Evolutionary conservation across 2,888 invertebrate species (phyloP), one percentile per base, ranked within the genome.

Genomic region (Hedychridium roseum): DNA sequence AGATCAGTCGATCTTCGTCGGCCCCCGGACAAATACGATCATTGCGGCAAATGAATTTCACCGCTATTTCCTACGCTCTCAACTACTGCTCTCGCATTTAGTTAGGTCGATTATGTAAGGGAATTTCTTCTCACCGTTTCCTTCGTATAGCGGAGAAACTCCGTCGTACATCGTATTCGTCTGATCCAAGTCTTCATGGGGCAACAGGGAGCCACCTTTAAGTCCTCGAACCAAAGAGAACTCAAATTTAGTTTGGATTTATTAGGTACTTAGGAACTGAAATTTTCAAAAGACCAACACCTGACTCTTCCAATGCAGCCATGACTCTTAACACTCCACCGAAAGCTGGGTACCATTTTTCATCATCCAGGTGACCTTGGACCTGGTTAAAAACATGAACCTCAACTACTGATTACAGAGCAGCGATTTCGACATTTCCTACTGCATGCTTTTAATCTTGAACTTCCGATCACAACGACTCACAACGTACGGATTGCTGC

Each of bases 331-430:
- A 70, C 1, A 85, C 79, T 52, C 80, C 80, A 2, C 82, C 82
- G 4, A 85, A 79, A 2, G 81, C 85, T 2, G 85, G 78, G 62
- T 88, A 88, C 60, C 87, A 81, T 47, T 82, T 80, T 4, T 86
- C 85, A 60, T 88, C 86, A 37, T 80, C 80, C 12, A 88, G 78
- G 66, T 84, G 86, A 1, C 82, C 82, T 5, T 81, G 60, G 2
- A 85, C 78, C 79, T 60, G 42, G n/a, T 14, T 30, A 23, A 32
- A 35, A 14, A 43, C n/a, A 14, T n/a, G n/a, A 43, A 9, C 20
- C 35, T 17, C 31, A n/a, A n/a, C n/a, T n/a, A n/a, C n/a, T n/a
- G n/a, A n/a, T n/a, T 7, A 12, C 31, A 31, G 5, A 14, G 23
- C 14, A 26, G 7, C 15, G 5, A 11, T 30, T 5, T 12, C 6